These are phyloP conservation scores for Leuctra nigra DNA, from an alignment of 2,888 invertebrate species.

Conservation along the genomic window DNA sequence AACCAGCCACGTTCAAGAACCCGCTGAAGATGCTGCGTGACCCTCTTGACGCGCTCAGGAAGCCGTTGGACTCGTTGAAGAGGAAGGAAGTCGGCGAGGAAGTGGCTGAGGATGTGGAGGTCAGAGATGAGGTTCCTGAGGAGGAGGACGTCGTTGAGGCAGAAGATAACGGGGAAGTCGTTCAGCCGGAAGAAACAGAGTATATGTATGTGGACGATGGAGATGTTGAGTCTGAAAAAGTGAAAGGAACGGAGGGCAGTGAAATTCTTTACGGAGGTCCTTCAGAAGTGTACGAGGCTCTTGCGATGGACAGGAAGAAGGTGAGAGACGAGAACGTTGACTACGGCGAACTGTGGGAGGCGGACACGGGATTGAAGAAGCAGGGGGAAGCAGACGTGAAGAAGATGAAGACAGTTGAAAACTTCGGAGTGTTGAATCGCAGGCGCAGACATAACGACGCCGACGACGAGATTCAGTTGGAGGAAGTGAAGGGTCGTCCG, in stretches of 20 bases:
- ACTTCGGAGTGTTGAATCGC: not conserved
- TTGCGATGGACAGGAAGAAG: not conserved
- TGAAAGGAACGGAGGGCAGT: not conserved
- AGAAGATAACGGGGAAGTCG: not conserved
- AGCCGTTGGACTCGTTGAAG: slow-evolving; percentile 2
- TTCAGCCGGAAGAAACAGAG: slow-evolving; percentile 4
- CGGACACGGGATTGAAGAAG: not conserved
- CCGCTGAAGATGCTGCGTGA: not conserved
- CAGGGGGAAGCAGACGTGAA: not conserved
- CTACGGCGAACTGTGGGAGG: slow-evolving; percentile 3
- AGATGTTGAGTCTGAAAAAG: not conserved
- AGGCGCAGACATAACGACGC: not conserved
- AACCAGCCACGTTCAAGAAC: not conserved
- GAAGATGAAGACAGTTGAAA: not conserved
- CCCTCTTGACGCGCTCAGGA: not conserved
- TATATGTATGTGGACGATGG: slow-evolving; percentile 22
- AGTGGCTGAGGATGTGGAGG: not conserved
- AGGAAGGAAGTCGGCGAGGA: slow-evolving; percentile 5
- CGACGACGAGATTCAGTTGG: not conserved
- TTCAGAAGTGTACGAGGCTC: not conserved
- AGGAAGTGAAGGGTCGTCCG: not conserved
- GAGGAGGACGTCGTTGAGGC: not conserved
- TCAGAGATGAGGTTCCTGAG: not conserved
- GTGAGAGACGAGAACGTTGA: not conserved
- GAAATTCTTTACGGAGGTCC: not conserved